phyloP scores from a whole-genome alignment of 2,888 invertebrate species.

The Synergus japonicus region DNA sequence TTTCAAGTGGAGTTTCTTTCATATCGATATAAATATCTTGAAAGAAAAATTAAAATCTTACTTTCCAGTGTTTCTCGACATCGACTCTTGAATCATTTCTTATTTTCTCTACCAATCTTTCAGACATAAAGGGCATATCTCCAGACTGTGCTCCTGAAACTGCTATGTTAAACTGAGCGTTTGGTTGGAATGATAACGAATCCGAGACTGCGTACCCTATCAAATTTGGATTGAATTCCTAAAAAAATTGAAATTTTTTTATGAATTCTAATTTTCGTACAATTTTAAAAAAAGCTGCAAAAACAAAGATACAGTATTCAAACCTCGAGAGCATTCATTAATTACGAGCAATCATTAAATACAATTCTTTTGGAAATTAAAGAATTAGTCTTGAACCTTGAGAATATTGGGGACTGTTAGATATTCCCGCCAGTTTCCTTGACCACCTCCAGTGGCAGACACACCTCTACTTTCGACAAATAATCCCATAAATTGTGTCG shows the following conservation, averaged over 20 bases:
- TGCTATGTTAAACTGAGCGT: constrained; percentile 81
- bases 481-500: constrained; percentile 76
- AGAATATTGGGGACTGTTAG: constrained; percentile 86
- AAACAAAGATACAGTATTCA: too few species aligned
- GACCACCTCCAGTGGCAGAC: constrained; percentile 79
- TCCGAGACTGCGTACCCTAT: constrained; percentile 81
- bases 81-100: constrained; percentile 79
- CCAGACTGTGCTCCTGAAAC: constrained; percentile 81
- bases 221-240: constrained; percentile 82
- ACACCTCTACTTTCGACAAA: constrained; percentile 70
- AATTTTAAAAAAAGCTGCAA: too few species aligned
- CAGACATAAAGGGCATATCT: constrained; percentile 81
- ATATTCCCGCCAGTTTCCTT: constrained; percentile 84
- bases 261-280: too few species aligned
- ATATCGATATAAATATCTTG: neutral
- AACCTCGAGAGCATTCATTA: neutral
- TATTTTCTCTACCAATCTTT: constrained; percentile 79
- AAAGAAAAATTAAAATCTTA: constrained; percentile 63
- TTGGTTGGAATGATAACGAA: constrained; percentile 77
- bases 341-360: neutral
- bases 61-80: constrained; percentile 82
- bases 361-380: neutral
- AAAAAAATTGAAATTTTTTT: constrained; percentile 19
- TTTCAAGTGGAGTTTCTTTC: neutral
- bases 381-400: constrained; percentile 76